Conservation (phyloP, 1,140 invertebrate genomes). For the Neodiprion virginianus region DNA sequence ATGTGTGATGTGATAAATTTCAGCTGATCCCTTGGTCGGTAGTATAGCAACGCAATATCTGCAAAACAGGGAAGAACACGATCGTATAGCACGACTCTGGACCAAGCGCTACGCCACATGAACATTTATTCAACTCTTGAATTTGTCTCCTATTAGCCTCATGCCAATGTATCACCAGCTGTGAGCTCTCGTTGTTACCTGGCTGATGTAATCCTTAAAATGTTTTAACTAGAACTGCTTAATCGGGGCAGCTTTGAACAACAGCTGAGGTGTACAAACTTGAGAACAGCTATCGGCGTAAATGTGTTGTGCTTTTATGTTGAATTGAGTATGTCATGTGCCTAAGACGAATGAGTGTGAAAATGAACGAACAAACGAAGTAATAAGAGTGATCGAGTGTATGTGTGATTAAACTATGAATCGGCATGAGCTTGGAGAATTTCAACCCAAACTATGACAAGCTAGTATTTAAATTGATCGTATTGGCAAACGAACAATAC, state of each 20-base stretch:
- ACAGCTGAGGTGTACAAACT: constrained; percentile 9
- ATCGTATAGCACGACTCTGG: constrained; percentile 97
- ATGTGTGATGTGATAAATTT: constrained; percentile 37
- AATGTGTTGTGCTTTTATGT: constrained; percentile 46
- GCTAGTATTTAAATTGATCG: constrained; percentile 47
- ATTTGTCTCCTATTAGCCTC: constrained; percentile 48
- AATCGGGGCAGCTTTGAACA: constrained; percentile 11
- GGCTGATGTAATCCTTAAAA: constrained; percentile 40
- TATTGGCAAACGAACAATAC: constrained; percentile 32
- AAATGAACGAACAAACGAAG: not conserved
- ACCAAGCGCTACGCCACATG: constrained; percentile 97
- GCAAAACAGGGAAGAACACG: constrained; percentile 96
- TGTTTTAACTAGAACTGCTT: constrained; percentile 22
- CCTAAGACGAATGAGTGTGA: constrained; percentile 45
- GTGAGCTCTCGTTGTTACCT: constrained; percentile 35
- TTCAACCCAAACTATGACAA: constrained; percentile 31
- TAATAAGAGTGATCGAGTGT: not conserved
- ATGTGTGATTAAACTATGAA: not conserved
- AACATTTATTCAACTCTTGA: constrained; percentile 49
- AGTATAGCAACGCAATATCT: constrained; percentile 98
- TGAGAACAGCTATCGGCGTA: constrained; percentile 37
- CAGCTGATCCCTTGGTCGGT: constrained; percentile 95
- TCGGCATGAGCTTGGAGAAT: constrained; percentile 39
- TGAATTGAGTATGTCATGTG: constrained; percentile 42
- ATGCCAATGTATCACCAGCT: constrained; percentile 48